Percentiles rank a stretch among this genome's conserved stretches.
These are phyloP conservation scores for Cyclophora albipunctata DNA, from an alignment of 2,888 invertebrate species.

Conservation along the genomic window DNA sequence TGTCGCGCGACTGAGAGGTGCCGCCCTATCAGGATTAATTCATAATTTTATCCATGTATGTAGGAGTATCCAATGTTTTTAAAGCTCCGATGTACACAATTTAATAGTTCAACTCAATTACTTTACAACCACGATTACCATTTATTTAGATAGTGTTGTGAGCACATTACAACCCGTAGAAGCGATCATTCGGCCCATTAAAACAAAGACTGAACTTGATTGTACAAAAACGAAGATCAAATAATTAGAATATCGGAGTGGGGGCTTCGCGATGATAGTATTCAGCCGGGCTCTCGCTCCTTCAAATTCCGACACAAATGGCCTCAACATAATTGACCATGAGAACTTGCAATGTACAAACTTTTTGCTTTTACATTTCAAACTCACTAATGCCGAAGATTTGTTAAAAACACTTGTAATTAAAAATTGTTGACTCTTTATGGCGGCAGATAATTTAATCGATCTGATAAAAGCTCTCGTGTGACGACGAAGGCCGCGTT, in stretches of 20 bases:
- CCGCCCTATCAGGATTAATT: constrained; percentile 72
- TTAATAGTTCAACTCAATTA: constrained; percentile 36
- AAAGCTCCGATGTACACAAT: constrained; percentile 32
- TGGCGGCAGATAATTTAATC: constrained; percentile 9
- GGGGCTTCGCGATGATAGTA: too few species aligned
- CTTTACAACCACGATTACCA: constrained; percentile 29
- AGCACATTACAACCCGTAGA: background rate
- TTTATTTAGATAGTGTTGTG: constrained; percentile 7
- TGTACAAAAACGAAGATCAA: too few species aligned
- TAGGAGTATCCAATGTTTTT: constrained; percentile 38
- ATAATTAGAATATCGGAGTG: too few species aligned
- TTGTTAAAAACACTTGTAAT: constrained; percentile 9
- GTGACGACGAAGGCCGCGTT: constrained; percentile 21
- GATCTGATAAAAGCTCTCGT: constrained; percentile 9
- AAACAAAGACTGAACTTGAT: too few species aligned
- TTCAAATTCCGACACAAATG: constrained; percentile 32
- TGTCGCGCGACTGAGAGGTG: constrained; percentile 70
- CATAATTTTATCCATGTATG: constrained; percentile 67
- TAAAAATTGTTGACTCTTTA: constrained; percentile 8
- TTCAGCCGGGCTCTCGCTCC: constrained; percentile 40
- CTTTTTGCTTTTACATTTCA: constrained; percentile 9
- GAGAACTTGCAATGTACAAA: constrained; percentile 23
- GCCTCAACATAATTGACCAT: constrained; percentile 34
- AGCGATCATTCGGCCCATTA: too few species aligned
- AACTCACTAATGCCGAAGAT: constrained; percentile 7